Percentiles rank a stretch among this genome's conserved stretches.
Evolutionary conservation across 2,888 invertebrate genomes (phyloP).

Genomic region (Autographa pulchrina): DNA sequence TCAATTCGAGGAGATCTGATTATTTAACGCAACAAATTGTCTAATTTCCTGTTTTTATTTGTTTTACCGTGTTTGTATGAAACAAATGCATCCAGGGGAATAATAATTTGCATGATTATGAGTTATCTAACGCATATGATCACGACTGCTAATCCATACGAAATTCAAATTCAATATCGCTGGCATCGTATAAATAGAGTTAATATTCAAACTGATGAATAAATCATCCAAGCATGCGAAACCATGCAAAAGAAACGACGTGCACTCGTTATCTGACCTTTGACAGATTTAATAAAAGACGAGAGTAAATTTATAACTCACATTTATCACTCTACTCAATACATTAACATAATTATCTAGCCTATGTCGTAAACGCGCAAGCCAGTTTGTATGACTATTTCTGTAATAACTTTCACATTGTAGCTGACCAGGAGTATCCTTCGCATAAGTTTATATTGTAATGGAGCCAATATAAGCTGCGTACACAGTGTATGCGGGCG

Average conservation of each 20-base stretch:
- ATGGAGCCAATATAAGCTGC: conserved; percentile 58
- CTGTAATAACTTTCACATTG: conserved; percentile 70
- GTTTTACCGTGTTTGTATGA: conserved; percentile 16
- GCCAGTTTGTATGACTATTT: conserved; percentile 68
- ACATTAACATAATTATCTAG: conserved; percentile 68
- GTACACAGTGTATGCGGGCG: conserved; percentile 74
- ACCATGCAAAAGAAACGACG: conserved; percentile 49
- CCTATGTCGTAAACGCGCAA: conserved; percentile 55
- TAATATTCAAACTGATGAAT: conserved; percentile 61
- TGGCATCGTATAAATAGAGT: conserved; percentile 48
- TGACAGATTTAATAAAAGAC: conserved; percentile 56
- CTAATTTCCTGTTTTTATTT: conserved; percentile 22
- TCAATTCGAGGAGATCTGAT: not conserved
- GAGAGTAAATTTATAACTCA: conserved; percentile 26
- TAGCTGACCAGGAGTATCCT: conserved; percentile 55
- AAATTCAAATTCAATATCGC: conserved; percentile 52
- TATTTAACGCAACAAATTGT: conserved; percentile 1
- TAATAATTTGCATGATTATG: conserved; percentile 39
- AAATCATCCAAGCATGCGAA: conserved; percentile 57
- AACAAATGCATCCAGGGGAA: conserved; percentile 25
- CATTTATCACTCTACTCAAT: conserved; percentile 47
- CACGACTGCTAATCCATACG: conserved; percentile 50
- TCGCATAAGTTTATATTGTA: conserved; percentile 61
- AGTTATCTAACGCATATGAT: conserved; percentile 36
- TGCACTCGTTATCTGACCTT: conserved; percentile 60